Evolutionary conservation across 35 echinoderm and acorn worm species (phyloP).

Genomic region (Heliocidaris tuberculata): DNA sequence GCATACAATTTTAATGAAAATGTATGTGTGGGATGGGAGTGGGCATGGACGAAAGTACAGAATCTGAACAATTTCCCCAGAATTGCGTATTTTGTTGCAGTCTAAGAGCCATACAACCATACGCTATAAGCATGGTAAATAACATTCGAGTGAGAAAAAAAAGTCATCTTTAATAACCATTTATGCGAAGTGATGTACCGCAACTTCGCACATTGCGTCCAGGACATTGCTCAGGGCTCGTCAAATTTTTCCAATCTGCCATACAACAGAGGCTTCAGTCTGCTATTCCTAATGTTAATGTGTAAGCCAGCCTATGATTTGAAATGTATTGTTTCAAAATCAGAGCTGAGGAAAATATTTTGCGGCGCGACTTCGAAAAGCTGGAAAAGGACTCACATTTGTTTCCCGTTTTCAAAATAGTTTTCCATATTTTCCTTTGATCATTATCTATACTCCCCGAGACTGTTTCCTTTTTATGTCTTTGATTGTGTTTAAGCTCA

Average conservation of each 20-base stretch:
- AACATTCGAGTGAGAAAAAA: background rate
- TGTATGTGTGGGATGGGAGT: background rate
- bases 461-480: no score
- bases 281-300: background rate
- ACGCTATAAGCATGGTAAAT: background rate
- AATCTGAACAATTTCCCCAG: background rate
- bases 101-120: background rate
- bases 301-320: background rate
- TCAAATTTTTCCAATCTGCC: background rate
- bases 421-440: no score
- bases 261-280: background rate
- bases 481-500: no score
- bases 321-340: no score
- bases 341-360: no score
- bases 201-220: background rate
- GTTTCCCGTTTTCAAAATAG: no score
- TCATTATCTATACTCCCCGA: no score
- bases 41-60: background rate
- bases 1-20: background rate
- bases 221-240: background rate
- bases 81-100: background rate
- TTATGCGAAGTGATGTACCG: no score
- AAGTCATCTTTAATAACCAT: background rate
- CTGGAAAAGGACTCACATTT: no score
- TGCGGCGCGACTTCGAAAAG: no score